Evolutionary conservation across 2,113 vertebrate species (phyloP).

Genomic region (Pelusios castaneus): DNA sequence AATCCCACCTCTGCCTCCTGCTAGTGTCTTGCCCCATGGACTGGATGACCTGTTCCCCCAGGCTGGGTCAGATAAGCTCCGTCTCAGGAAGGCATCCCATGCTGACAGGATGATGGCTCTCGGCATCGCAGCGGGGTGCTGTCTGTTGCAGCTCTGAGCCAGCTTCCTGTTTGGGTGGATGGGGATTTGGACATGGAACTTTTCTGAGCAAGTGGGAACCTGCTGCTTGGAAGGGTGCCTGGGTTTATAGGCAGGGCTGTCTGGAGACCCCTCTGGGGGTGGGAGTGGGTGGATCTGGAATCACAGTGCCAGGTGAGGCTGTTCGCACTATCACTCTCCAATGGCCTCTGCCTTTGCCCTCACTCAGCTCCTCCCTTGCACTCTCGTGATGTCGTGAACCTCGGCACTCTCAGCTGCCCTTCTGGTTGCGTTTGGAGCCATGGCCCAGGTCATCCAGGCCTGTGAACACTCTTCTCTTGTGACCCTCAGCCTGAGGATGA

Average conservation of each 20-base stretch:
- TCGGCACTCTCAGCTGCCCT: background rate
- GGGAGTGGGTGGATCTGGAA: background rate
- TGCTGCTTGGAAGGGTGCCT: background rate
- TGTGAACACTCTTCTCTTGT: background rate
- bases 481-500: background rate
- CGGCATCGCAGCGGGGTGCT: background rate
- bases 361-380: background rate
- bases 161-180: background rate
- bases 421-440: background rate
- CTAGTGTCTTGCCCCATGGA: background rate
- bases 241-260: background rate
- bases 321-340: background rate
- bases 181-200: background rate
- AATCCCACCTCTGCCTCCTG: background rate
- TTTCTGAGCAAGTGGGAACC: background rate
- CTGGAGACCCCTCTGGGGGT: background rate
- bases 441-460: background rate
- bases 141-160: background rate
- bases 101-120: background rate
- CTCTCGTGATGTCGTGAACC: background rate
- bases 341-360: background rate
- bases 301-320: background rate
- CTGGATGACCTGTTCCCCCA: background rate
- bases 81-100: background rate
- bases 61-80: background rate